A percentile compares a stretch with the other conserved stretches of the same genome.
These are phyloP conservation scores for Ennomos fuscantarius DNA, from an alignment of 2,888 invertebrate species.

Conservation along the genomic window DNA sequence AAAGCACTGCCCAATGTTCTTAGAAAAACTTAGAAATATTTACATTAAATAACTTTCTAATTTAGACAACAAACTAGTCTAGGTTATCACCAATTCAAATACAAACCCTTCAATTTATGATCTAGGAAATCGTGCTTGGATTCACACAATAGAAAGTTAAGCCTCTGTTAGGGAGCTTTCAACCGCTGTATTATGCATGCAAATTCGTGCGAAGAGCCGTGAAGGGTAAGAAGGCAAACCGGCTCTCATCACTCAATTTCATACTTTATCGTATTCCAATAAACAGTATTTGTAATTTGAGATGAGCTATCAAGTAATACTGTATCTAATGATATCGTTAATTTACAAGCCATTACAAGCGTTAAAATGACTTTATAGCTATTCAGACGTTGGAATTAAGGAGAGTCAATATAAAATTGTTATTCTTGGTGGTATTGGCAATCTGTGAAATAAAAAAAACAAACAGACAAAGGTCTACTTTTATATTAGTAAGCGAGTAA, in stretches of 20 bases:
- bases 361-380: conserved; percentile 4
- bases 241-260: conserved; percentile 21
- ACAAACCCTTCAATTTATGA: conserved; percentile 40
- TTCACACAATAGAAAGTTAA: conserved; percentile 56
- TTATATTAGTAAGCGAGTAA: no score
- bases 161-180: conserved; percentile 46
- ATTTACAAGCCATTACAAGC: not conserved
- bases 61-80: conserved; percentile 1
- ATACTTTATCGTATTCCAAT: conserved; percentile 2
- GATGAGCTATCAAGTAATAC: not conserved
- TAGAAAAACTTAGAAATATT: no score
- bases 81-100: conserved; percentile 1
- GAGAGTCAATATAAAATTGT: not conserved
- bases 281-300: not conserved
- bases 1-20: no score
- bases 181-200: conserved; percentile 54
- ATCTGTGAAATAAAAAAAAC: no score
- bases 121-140: conserved; percentile 49
- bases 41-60: not conserved
- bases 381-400: not conserved
- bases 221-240: conserved; percentile 48
- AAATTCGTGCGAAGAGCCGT: conserved; percentile 42
- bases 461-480: no score
- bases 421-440: no score
- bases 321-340: conserved; percentile 2